Conservation (phyloP, 2,113 vertebrate genomes). For the Grantiella picta region DNA sequence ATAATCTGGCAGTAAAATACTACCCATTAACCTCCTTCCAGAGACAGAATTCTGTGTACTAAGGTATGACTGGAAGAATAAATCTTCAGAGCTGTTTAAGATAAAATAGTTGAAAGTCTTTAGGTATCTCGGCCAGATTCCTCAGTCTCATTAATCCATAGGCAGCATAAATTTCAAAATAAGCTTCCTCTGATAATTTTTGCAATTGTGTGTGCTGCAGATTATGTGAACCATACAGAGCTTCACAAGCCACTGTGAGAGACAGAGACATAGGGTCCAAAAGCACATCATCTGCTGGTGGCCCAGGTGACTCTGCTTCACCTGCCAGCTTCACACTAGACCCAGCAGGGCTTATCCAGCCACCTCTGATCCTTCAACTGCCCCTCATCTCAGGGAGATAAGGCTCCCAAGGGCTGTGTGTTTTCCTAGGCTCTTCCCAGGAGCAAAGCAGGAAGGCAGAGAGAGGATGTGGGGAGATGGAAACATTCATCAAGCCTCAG, state of each 20-base stretch:
- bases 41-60: neutral
- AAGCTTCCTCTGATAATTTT: neutral
- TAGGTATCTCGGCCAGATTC: neutral
- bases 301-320: neutral
- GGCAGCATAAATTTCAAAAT: neutral
- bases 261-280: neutral
- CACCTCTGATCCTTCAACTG: neutral
- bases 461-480: fast-evolving
- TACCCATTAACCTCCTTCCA: neutral
- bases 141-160: neutral
- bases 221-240: neutral
- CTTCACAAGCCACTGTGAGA: neutral
- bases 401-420: neutral
- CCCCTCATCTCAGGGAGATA: no score
- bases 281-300: neutral
- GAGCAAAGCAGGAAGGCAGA: neutral
- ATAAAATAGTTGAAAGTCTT: neutral
- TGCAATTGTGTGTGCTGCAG: neutral
- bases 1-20: neutral
- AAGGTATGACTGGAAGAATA: fast-evolving
- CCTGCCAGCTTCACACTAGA: neutral
- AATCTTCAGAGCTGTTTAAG: neutral
- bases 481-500: neutral
- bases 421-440: neutral
- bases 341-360: neutral